A percentile compares a stretch with the other conserved stretches of the same genome.
Evolutionary conservation across 1,140 invertebrate species (phyloP).

Genomic region (Orius insidiosus): DNA sequence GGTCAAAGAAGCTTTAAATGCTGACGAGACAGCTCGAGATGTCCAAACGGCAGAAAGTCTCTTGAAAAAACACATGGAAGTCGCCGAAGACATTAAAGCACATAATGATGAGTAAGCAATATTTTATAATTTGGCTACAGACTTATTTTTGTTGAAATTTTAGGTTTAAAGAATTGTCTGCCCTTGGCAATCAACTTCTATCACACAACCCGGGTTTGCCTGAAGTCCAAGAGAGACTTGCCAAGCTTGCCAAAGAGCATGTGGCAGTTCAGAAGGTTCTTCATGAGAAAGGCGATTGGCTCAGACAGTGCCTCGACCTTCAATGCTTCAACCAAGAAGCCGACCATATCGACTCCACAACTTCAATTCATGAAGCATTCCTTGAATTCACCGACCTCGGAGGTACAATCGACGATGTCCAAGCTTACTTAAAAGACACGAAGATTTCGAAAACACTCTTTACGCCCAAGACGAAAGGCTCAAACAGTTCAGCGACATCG

Average conservation of each 20-base stretch:
- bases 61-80: conserved; percentile 78
- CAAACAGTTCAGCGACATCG: conserved; percentile 67
- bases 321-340: conserved; percentile 90
- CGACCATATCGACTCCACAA: conserved; percentile 90
- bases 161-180: conserved; percentile 58
- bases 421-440: conserved; percentile 85
- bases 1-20: conserved; percentile 64
- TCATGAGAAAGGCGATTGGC: conserved; percentile 63
- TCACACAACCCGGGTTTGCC: conserved; percentile 45
- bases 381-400: conserved; percentile 77
- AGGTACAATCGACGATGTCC: conserved; percentile 82
- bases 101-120: conserved; percentile 74
- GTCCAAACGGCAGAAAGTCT: conserved; percentile 79
- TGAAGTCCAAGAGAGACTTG: conserved; percentile 55
- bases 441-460: conserved; percentile 87
- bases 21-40: conserved; percentile 66
- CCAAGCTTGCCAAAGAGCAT: conserved; percentile 55
- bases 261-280: conserved; percentile 57
- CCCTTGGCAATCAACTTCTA: conserved; percentile 54
- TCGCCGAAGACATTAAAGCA: conserved; percentile 79
- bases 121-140: too few relatives aligned
- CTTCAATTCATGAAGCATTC: conserved; percentile 83
- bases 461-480: conserved; percentile 85
- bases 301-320: conserved; percentile 69
- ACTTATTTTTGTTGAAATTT: conserved; percentile 23